Evolutionary conservation across 2,797 vertebrate species (phyloP).

Genomic region (Tamandua tetradactyla): DNA sequence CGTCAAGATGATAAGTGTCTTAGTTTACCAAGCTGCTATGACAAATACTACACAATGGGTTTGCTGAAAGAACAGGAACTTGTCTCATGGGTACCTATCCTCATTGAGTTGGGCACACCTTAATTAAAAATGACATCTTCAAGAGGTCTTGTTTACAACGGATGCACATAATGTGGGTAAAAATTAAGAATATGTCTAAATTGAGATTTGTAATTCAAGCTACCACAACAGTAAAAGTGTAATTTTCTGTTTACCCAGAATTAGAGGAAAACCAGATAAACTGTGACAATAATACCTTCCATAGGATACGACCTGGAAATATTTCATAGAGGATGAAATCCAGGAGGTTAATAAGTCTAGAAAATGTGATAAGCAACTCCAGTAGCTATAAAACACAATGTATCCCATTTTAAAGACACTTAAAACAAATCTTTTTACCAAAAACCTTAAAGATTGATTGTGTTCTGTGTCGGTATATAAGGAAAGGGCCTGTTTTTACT

Average conservation of each 20-base stretch:
- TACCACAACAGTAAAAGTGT: background rate
- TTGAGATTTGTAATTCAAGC: too few species aligned
- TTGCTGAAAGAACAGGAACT: too few species aligned
- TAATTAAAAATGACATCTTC: too few species aligned
- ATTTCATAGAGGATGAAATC: background rate
- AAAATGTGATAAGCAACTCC: background rate
- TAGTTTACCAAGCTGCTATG: too few species aligned
- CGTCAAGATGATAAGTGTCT: background rate
- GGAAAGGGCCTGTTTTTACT: background rate
- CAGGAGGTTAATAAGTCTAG: background rate
- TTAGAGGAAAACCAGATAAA: background rate
- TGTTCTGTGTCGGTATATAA: background rate
- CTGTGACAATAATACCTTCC: background rate
- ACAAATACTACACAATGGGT: too few species aligned
- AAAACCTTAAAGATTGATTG: background rate
- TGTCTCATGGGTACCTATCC: too few species aligned
- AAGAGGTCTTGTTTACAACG: too few species aligned
- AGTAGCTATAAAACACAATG: background rate
- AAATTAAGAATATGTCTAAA: too few species aligned
- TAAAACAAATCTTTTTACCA: too few species aligned
- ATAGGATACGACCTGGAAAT: background rate
- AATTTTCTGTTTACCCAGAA: background rate
- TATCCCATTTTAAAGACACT: background rate
- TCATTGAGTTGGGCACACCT: too few species aligned
- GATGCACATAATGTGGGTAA: too few species aligned